These are phyloP conservation scores for Opisthocomus hoazin DNA, from an alignment of 2,113 vertebrate genomes.

Conservation along the genomic window DNA sequence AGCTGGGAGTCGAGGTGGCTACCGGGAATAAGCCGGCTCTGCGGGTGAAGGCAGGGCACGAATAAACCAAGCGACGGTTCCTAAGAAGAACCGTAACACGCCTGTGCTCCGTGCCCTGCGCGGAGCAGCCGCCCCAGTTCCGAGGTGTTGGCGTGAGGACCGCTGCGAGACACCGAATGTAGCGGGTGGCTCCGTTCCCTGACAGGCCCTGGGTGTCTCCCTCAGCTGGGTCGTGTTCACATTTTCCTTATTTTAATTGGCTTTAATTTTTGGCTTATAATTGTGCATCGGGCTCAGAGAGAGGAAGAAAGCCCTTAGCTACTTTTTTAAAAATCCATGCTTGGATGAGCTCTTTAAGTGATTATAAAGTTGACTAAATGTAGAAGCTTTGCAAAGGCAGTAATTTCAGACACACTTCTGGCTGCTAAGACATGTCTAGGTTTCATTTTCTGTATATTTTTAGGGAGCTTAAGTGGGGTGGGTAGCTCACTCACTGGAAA, in stretches of 20 bases:
- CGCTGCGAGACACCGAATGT: not conserved
- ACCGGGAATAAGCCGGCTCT: not conserved
- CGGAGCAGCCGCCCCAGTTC: not conserved
- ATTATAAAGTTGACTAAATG: conserved; percentile 55
- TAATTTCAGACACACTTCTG: conserved; percentile 55
- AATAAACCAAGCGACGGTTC: not conserved
- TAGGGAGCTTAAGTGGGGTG: conserved; percentile 37
- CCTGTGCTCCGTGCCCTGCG: accelerated
- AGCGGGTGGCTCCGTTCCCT: not conserved
- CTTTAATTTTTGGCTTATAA: conserved; percentile 27
- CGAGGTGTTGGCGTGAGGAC: not conserved
- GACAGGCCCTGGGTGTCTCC: not conserved
- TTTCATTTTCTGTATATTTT: conserved; percentile 48
- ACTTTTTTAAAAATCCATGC: conserved; percentile 30
- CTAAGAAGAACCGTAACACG: accelerated
- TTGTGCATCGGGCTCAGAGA: conserved; percentile 10
- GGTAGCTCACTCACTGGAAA: conserved; percentile 25
- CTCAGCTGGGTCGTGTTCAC: not conserved
- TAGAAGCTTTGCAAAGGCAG: conserved; percentile 39
- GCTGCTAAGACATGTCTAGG: conserved; percentile 25
- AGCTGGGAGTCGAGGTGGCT: not conserved
- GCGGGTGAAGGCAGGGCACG: not conserved
- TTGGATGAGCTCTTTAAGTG: conserved; percentile 50
- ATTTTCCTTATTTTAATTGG: not conserved
- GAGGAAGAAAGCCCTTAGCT: conserved; percentile 48